Base-by-base conservation (phyloP, 2,797 vertebrate genomes). In the Synaphobranchus kaupii region DNA sequence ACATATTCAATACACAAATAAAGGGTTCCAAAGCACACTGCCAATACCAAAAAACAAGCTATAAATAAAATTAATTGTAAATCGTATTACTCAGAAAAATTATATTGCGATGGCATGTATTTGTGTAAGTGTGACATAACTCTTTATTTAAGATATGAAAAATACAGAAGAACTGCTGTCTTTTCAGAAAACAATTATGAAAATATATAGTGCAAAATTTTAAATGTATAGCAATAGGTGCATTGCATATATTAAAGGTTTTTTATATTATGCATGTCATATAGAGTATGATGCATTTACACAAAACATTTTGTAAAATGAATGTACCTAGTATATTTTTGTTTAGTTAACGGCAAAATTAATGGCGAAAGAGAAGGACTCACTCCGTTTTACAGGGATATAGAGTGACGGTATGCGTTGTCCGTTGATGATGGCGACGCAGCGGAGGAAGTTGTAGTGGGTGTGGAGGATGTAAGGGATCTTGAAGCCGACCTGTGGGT, bases 401-500 rank as follows among this genome's bases (percentile, higher is more conserved):
- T 97, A 99, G 0, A 12, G 0, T 47, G 95, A 95, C 6, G 0
- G 5, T 20, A 91, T 66, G 8, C 15, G 0, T 0, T 22, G 90
- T 0, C 92, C 93, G 0, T 93, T 93, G 87, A 97, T 90, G 0
- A 6, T 60, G 1, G 95, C 94, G 0, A 73, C 39, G 91, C 98
- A 99, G 0, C 1, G 89, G 87, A 98, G 87, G 0, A 93, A 0
- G 0, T 0, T 12, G 44, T 95, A 91, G 0, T 0, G 58, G 84
- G 91, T 90, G 4, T 58, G 0, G 0, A 88, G 88, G 22, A 87
- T 86, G 20, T 84, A 93, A 73, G 95, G 94, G 88, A 98, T 93
- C 66, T 17, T 90, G 91, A 98, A 98, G 22, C 98, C 98, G 89
- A 91, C 95, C 91, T 50, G 96, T 12, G 98, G 96, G 93, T 98